A percentile compares a stretch with the other conserved stretches of the same genome.
These are phyloP conservation scores for Nysson spinosus DNA, from an alignment of 2,888 invertebrate species.

Conservation along the genomic window DNA sequence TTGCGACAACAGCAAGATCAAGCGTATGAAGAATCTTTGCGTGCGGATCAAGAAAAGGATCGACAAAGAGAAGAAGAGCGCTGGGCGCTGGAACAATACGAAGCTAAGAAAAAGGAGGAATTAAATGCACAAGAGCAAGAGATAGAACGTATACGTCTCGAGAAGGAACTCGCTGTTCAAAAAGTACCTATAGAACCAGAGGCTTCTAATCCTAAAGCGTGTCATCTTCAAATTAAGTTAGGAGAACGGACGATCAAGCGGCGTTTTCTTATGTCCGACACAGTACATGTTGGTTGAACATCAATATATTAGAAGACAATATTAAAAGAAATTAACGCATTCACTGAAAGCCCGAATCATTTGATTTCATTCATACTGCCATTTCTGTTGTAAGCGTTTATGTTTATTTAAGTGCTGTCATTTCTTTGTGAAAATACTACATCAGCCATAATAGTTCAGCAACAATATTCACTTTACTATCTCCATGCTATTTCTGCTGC, in stretches of 20 bases:
- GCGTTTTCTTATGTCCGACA: slow-evolving; percentile 88
- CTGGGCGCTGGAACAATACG: slow-evolving; percentile 78
- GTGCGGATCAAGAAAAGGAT: slow-evolving; percentile 97
- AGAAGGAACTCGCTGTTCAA: slow-evolving; percentile 83
- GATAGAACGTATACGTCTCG: slow-evolving; percentile 81
- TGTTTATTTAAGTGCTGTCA: too few species aligned
- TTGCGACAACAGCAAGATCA: slow-evolving; percentile 94
- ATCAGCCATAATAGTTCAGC: too few species aligned
- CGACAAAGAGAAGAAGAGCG: slow-evolving; percentile 82
- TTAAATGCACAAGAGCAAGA: slow-evolving; percentile 79
- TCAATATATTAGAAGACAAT: not conserved
- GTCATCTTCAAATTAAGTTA: slow-evolving; percentile 93
- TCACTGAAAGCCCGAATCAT: too few species aligned
- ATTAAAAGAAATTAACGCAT: too few species aligned
- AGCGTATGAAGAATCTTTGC: slow-evolving; percentile 93
- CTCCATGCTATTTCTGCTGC: too few species aligned
- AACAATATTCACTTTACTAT: too few species aligned
- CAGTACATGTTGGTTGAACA: slow-evolving; percentile 83
- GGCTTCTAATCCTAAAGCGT: slow-evolving; percentile 82
- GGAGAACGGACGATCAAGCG: slow-evolving; percentile 93
- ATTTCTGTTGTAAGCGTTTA: too few species aligned
- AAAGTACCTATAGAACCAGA: slow-evolving; percentile 88
- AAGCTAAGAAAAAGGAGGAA: slow-evolving; percentile 78
- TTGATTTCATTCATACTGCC: too few species aligned
- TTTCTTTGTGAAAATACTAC: too few species aligned